Evolutionary conservation across 2,888 invertebrate genomes (phyloP), one percentile per base, ranked within the genome.

Genomic region (Cephalotes varians): DNA sequence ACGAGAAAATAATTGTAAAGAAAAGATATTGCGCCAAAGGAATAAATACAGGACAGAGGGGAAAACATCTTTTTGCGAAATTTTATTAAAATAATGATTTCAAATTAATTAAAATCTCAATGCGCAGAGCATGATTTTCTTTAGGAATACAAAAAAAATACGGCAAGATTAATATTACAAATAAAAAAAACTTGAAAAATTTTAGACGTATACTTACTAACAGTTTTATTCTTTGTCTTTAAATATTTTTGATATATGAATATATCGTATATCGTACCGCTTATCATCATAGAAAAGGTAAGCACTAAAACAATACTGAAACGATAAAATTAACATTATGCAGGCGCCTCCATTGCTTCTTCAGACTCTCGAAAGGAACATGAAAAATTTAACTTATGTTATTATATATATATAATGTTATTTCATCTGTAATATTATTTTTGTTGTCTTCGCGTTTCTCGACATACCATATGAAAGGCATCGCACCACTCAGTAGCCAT

Each of bases 381-480:
- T 31, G 40, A 7, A 37, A 25, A 40, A n/a, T 71, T 71, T 18
- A 18, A 10, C 12, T 9, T 31, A 0, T 51, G n/a, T 21, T 12
- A 77, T 40, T 64, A n/a, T n/a, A n/a, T n/a, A n/a, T n/a, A n/a
- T n/a, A n/a, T n/a, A n/a, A n/a, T n/a, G n/a, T n/a, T n/a, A n/a
- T 28, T 51, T 25, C 37, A 37, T 1, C 18, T 2, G 15, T 40
- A 37, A 31, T 25, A 1, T 34, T 74, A 76, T 47, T 65, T 64
- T 65, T 49, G 2, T 1, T 37, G 4, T 25, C 25, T 18, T 51
- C 0, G 7, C 6, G 3, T 49, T 28, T 15, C 54, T 40, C 4
- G 60, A 92, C 94, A 87, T 92, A 95, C 95, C 93, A 84, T 12
- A 95, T 87, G 3, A 92, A 49, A 18, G 95, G 93, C 0, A 93